A percentile compares a stretch with the other conserved stretches of the same genome.
Conservation (phyloP, 2,888 invertebrate genomes). For the Nemurella pictetii region DNA sequence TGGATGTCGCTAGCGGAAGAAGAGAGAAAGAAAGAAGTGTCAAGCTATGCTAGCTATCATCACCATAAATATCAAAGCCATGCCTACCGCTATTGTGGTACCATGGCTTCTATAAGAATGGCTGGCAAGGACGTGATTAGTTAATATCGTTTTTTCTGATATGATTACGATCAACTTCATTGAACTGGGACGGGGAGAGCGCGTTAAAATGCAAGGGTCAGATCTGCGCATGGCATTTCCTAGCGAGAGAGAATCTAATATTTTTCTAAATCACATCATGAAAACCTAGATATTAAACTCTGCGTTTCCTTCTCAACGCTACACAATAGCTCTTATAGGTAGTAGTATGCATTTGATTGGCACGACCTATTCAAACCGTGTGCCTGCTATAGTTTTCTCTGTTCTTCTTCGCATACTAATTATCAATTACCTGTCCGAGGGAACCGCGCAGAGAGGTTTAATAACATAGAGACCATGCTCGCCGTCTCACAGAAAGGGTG, state of each 20-base stretch:
- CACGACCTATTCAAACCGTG: not conserved
- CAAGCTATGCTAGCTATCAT: not conserved
- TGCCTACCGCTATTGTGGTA: not conserved
- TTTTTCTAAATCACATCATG: not conserved
- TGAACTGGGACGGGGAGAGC: not conserved
- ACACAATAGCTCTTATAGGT: conserved; percentile 28
- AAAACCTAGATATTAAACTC: not conserved
- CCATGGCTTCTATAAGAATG: not conserved
- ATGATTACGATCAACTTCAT: not conserved
- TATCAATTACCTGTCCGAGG: conserved; percentile 34
- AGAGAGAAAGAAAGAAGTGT: not conserved
- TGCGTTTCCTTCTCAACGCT: not conserved
- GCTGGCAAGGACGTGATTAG: not conserved
- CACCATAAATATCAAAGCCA: not conserved
- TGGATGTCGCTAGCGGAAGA: not conserved
- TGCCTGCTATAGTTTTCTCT: not conserved
- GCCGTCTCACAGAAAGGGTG: not conserved
- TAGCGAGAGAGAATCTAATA: too few relatives aligned
- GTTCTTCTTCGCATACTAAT: conserved; percentile 35
- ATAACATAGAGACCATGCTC: not conserved
- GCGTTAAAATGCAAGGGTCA: not conserved
- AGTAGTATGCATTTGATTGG: not conserved
- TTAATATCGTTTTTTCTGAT: not conserved
- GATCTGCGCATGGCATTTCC: not conserved
- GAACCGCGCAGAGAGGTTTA: not conserved